Evolutionary conservation across 2,888 invertebrate species (phyloP).

Genomic region (Pammene fasciana): DNA sequence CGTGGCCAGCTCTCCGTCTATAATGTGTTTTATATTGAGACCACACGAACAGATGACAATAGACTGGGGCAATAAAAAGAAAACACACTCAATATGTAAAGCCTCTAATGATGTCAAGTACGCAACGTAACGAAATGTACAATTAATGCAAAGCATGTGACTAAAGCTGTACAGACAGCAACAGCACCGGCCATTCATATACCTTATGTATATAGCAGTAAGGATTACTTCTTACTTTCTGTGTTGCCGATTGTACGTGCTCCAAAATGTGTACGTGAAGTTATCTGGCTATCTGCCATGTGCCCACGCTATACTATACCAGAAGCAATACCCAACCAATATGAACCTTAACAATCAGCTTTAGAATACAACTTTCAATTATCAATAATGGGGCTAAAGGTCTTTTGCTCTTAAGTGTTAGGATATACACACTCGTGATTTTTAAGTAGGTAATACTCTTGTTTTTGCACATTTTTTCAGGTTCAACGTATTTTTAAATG

Average conservation of each 20-base stretch:
- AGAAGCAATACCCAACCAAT: not conserved
- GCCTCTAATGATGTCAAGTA: slow-evolving; percentile 37
- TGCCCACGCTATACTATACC: slow-evolving; percentile 9
- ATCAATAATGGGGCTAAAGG: not conserved
- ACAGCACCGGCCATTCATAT: not conserved
- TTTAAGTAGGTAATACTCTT: slow-evolving; percentile 28
- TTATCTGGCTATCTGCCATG: slow-evolving; percentile 37
- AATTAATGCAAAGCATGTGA: slow-evolving; percentile 36
- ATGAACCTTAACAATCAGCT: not conserved
- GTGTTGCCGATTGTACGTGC: slow-evolving; percentile 23
- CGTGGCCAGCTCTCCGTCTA: too few species aligned
- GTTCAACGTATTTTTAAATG: slow-evolving; percentile 34
- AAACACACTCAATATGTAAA: slow-evolving; percentile 12
- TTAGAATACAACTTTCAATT: not conserved
- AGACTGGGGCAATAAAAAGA: not conserved
- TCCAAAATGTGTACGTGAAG: slow-evolving; percentile 34
- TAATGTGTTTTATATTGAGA: not conserved
- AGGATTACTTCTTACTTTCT: not conserved
- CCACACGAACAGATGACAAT: not conserved
- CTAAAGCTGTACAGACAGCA: slow-evolving; percentile 14
- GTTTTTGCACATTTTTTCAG: slow-evolving; percentile 24
- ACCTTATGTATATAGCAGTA: not conserved
- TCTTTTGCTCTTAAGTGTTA: slow-evolving; percentile 1
- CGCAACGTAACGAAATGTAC: slow-evolving; percentile 34
- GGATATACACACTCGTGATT: slow-evolving; percentile 12